phyloP scores from a whole-genome alignment of 2,888 invertebrate species.

The Melieria picta region DNA sequence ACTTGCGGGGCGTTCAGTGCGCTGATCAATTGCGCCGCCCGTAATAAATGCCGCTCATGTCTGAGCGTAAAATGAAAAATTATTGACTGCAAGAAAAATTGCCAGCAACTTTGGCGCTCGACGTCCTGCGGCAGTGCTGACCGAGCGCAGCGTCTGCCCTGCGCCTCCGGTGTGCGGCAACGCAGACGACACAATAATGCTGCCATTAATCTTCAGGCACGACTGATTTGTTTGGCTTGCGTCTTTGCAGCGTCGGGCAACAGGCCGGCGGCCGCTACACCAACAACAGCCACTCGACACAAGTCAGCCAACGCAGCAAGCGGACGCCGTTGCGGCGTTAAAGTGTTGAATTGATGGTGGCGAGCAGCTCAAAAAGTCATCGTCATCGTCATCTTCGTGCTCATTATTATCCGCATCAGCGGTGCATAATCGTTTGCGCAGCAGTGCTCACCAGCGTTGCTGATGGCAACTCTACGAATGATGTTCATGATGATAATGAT shows the following conservation, averaged over 20 bases:
- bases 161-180: not conserved
- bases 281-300: not conserved
- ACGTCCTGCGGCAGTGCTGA: not conserved
- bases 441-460: too few species aligned
- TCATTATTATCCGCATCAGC: too few species aligned
- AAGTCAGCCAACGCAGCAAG: not conserved
- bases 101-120: conserved; percentile 38
- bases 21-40: conserved; percentile 24
- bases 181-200: conserved; percentile 61
- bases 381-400: conserved; percentile 11
- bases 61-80: conserved; percentile 43
- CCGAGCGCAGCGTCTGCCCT: not conserved
- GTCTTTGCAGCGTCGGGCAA: conserved; percentile 1
- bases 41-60: conserved; percentile 16
- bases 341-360: conserved; percentile 25
- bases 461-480: too few species aligned
- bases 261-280: not conserved
- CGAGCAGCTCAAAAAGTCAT: conserved; percentile 20
- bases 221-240: conserved; percentile 62
- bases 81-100: conserved; percentile 47
- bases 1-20: not conserved
- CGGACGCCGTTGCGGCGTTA: not conserved
- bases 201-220: conserved; percentile 63
- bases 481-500: too few species aligned
- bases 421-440: too few species aligned